These are phyloP conservation scores for Lucilia cuprina DNA, from an alignment of 1,140 invertebrate species.

Conservation along the genomic window DNA sequence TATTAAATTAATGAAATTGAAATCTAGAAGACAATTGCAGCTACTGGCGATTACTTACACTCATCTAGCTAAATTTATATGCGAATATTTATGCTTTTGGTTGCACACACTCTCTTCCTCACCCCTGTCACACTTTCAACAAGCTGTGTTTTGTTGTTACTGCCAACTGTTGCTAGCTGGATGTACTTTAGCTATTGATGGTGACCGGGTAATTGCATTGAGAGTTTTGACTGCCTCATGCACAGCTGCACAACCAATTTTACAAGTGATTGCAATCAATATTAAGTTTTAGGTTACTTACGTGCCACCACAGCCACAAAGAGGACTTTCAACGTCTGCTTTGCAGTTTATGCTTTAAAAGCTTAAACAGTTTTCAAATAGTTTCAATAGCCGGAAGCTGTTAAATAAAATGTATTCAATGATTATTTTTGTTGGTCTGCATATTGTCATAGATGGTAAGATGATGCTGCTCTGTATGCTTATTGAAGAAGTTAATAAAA, in stretches of 20 bases:
- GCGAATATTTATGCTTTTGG: neutral
- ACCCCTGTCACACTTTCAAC: neutral
- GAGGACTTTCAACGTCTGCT: slow-evolving; percentile 8
- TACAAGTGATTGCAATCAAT: slow-evolving; percentile 37
- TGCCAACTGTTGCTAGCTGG: neutral
- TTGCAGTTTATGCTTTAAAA: neutral
- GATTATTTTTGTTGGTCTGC: neutral
- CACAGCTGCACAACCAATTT: slow-evolving; percentile 26
- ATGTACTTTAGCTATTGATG: neutral
- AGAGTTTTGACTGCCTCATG: slow-evolving; percentile 19
- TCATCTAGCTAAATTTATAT: neutral
- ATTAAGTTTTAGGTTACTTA: slow-evolving; percentile 28
- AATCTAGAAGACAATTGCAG: slow-evolving; percentile 35
- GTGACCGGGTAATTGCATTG: slow-evolving; percentile 4
- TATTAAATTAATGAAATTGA: slow-evolving; percentile 34
- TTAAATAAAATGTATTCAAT: slow-evolving; percentile 27
- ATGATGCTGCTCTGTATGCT: neutral
- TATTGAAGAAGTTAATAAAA: no score
- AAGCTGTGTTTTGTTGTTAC: neutral
- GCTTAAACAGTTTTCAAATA: neutral
- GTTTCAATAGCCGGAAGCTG: slow-evolving; percentile 26
- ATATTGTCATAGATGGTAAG: neutral
- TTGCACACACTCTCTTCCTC: neutral
- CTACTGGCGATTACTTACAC: slow-evolving; percentile 33
- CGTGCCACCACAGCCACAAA: neutral